phyloP scores from a whole-genome alignment of 2,888 invertebrate species.

The Pachycephus smyrnensis region DNA sequence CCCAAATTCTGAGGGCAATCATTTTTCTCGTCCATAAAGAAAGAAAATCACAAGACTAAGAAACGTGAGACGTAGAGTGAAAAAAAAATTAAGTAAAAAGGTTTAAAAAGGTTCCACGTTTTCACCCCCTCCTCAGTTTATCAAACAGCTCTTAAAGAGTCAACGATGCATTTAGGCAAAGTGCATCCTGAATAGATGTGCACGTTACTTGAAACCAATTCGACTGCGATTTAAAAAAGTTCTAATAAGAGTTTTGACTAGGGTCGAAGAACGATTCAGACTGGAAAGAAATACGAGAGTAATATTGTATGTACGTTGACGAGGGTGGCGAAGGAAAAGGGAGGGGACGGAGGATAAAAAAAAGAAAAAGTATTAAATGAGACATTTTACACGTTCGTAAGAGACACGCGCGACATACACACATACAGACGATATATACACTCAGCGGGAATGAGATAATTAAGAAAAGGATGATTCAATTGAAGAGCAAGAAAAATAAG shows the following conservation, averaged over 20 bases:
- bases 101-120: neutral
- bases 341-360: too few relatives aligned
- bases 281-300: neutral
- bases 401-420: neutral
- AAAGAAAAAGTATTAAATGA: neutral
- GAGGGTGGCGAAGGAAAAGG: neutral
- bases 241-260: neutral
- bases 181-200: neutral
- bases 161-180: neutral
- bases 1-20: neutral
- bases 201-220: neutral
- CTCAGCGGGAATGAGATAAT: neutral
- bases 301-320: neutral
- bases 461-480: neutral
- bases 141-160: neutral
- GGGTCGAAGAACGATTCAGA: neutral
- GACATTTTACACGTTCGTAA: neutral
- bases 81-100: neutral
- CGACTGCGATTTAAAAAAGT: neutral
- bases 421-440: neutral
- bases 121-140: neutral
- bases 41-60: neutral
- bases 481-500: neutral
- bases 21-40: neutral
- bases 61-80: neutral